Conservation (phyloP, 2,888 invertebrate genomes). For the Anthophora plumipes region DNA sequence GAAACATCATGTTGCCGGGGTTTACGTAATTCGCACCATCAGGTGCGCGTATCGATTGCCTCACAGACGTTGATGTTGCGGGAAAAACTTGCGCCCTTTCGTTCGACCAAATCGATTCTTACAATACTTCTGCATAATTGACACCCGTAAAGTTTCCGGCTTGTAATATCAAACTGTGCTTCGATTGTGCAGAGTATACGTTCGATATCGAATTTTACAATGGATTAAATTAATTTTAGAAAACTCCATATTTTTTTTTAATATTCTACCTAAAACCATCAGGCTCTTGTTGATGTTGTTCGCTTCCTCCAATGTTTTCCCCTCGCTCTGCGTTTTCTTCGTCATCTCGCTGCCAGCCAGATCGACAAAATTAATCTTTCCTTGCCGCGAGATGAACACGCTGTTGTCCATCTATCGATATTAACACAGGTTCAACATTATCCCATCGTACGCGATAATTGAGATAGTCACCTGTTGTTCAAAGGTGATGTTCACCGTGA, state of each 20-base stretch:
- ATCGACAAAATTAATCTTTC: slow-evolving; percentile 98
- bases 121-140: slow-evolving; percentile 49
- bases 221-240: not conserved
- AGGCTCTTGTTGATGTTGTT: slow-evolving; percentile 98
- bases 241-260: not conserved
- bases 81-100: slow-evolving; percentile 24
- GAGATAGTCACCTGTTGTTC: slow-evolving; percentile 89
- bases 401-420: slow-evolving; percentile 87
- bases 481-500: slow-evolving; percentile 95
- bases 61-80: slow-evolving; percentile 17
- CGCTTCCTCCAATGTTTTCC: slow-evolving; percentile 95
- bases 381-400: slow-evolving; percentile 95
- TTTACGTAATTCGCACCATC: slow-evolving; percentile 13
- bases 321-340: slow-evolving; percentile 94
- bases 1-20: not conserved
- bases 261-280: slow-evolving; percentile 92
- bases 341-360: slow-evolving; percentile 99
- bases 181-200: not conserved
- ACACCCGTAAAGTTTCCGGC: slow-evolving; percentile 31
- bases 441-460: not conserved
- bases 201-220: too few species aligned
- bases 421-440: not conserved
- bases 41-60: slow-evolving; percentile 46
- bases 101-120: slow-evolving; percentile 53
- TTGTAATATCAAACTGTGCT: not conserved